These are phyloP conservation scores for Anguilla japonica DNA, from an alignment of 2,113 vertebrate genomes.

Conservation along the genomic window DNA sequence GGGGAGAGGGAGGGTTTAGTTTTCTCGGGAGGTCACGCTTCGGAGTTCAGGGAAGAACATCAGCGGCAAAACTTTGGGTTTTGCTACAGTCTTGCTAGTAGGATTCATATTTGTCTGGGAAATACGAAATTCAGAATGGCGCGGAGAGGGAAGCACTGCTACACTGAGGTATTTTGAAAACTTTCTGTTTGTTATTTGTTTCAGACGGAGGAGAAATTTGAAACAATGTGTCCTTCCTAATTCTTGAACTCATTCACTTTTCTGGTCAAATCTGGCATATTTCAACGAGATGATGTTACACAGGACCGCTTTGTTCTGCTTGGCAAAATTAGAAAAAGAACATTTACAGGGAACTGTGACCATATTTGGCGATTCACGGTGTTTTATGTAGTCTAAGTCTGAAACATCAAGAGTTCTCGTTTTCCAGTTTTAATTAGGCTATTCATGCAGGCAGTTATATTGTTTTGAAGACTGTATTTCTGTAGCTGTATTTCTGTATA, in stretches of 20 bases:
- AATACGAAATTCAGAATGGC: conserved; percentile 54
- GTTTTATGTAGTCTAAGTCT: neutral
- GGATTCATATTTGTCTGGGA: conserved; percentile 48
- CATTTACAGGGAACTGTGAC: conserved; percentile 41
- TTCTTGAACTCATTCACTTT: neutral
- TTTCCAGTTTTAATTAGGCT: neutral
- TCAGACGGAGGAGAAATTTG: neutral
- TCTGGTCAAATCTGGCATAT: conserved; percentile 6
- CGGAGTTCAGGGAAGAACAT: conserved; percentile 56
- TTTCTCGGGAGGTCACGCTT: conserved; percentile 63
- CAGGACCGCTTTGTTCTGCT: conserved; percentile 13
- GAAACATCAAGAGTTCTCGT: neutral
- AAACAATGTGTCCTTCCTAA: neutral
- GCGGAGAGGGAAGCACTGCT: conserved; percentile 49
- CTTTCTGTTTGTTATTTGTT: neutral
- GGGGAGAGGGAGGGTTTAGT: conserved; percentile 55
- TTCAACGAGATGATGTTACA: conserved; percentile 13
- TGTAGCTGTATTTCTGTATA: neutral
- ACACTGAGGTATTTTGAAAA: conserved; percentile 63
- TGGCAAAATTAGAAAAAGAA: conserved; percentile 1
- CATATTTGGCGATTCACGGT: conserved; percentile 64
- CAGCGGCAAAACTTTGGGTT: conserved; percentile 34
- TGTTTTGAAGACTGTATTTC: neutral
- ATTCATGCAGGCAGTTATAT: neutral
- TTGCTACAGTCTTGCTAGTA: conserved; percentile 34